Percentiles rank a stretch among this genome's conserved stretches.
phyloP scores from a whole-genome alignment of 2,113 vertebrate genomes.

The Microcebus jonahi region DNA sequence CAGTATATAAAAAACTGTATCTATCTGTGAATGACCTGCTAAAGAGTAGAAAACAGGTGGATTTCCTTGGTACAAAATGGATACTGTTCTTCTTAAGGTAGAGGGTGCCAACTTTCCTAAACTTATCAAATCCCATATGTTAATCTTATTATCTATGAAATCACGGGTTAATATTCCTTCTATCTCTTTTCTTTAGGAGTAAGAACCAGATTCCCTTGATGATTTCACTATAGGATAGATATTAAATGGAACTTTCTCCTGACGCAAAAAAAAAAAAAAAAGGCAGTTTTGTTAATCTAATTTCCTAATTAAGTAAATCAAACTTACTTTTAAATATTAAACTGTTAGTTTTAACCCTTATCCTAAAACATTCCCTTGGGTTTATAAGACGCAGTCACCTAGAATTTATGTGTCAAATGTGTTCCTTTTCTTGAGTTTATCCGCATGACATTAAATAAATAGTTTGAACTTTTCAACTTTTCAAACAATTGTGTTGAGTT shows the following conservation, averaged over 20 bases:
- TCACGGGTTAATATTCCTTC: not conserved
- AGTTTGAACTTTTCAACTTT: slow-evolving; percentile 80
- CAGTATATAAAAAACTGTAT: not conserved
- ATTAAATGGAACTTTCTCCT: slow-evolving; percentile 27
- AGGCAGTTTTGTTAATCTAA: slow-evolving; percentile 15
- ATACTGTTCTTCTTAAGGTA: not conserved
- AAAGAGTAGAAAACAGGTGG: not conserved
- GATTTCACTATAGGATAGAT: slow-evolving; percentile 23
- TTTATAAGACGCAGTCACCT: slow-evolving; percentile 55
- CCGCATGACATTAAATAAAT: slow-evolving; percentile 77
- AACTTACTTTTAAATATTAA: slow-evolving; percentile 58
- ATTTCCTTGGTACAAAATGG: not conserved
- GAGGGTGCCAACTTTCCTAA: not conserved
- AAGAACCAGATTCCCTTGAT: not conserved
- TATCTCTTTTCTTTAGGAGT: not conserved
- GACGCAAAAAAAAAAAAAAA: slow-evolving; percentile 54
- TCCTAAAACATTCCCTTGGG: slow-evolving; percentile 49
- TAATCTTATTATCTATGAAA: not conserved
- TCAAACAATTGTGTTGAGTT: slow-evolving; percentile 52
- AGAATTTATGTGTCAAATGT: slow-evolving; percentile 68
- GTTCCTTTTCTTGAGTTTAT: slow-evolving; percentile 64
- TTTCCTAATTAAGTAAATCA: slow-evolving; percentile 64
- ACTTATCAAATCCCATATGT: not conserved
- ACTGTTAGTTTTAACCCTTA: slow-evolving; percentile 61
- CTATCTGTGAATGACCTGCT: not conserved